Evolutionary conservation across 2,113 vertebrate genomes (phyloP).

Genomic region (Chaetorhynchus papuensis): DNA sequence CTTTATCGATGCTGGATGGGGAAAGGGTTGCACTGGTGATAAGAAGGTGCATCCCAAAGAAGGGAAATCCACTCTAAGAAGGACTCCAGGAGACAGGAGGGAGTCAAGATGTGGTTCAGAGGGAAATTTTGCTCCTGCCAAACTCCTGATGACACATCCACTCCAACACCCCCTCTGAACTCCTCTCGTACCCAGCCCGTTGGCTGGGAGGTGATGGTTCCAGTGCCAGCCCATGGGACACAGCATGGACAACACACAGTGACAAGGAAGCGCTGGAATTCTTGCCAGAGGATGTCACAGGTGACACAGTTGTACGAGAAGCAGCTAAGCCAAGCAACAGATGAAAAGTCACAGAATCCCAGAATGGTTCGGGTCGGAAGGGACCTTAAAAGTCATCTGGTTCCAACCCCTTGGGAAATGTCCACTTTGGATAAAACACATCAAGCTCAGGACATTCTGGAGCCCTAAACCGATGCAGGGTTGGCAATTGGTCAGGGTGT

Average conservation of each 20-base stretch:
- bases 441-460: background rate
- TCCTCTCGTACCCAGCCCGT: background rate
- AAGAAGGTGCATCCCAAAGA: background rate
- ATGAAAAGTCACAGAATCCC: background rate
- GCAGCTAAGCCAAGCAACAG: background rate
- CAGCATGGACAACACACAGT: rapidly evolving
- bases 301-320: background rate
- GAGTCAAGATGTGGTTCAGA: background rate
- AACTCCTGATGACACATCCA: background rate
- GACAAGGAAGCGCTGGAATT: background rate
- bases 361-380: background rate
- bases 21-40: background rate
- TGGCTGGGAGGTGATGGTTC: background rate
- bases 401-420: background rate
- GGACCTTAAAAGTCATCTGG: background rate
- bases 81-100: background rate
- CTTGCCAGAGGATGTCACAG: background rate
- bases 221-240: background rate
- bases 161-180: background rate
- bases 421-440: background rate
- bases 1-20: background rate
- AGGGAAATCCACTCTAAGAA: background rate
- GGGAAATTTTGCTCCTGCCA: background rate
- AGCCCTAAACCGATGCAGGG: background rate
- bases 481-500: rapidly evolving